Evolutionary conservation across 2,797 vertebrate genomes (phyloP).

Genomic region (Coranthus polyacanthus): DNA sequence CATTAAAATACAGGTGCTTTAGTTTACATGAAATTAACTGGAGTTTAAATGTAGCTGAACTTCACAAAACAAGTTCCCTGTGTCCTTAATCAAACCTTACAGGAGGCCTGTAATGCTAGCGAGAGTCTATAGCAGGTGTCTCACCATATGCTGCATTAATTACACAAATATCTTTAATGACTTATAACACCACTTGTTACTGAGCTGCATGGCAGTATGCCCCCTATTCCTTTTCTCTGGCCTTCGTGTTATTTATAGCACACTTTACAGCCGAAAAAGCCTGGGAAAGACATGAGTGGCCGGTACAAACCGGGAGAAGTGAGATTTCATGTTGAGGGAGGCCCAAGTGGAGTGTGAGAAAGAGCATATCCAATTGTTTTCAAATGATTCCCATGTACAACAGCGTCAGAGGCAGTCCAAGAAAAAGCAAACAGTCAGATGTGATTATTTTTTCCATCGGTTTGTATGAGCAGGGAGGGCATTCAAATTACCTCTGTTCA

Average conservation of each 20-base stretch:
- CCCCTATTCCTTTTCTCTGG: slow-evolving; percentile 31
- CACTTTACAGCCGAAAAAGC: slow-evolving; percentile 46
- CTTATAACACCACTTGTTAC: slow-evolving; percentile 63
- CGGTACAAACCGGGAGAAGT: slow-evolving; percentile 58
- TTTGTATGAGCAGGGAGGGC: slow-evolving; percentile 26
- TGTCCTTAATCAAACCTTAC: slow-evolving; percentile 33
- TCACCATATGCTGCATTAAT: slow-evolving; percentile 78
- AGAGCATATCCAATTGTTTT: slow-evolving; percentile 72
- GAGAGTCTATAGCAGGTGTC: slow-evolving; percentile 73
- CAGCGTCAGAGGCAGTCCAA: slow-evolving; percentile 47
- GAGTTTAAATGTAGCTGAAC: slow-evolving; percentile 28
- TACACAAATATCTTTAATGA: slow-evolving; percentile 74
- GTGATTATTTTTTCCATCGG: slow-evolving; percentile 56
- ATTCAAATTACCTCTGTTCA: slow-evolving; percentile 42
- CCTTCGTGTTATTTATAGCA: slow-evolving; percentile 65
- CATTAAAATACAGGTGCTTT: slow-evolving; percentile 10
- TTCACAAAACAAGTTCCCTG: slow-evolving; percentile 9
- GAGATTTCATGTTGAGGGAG: slow-evolving; percentile 65
- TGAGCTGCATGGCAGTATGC: slow-evolving; percentile 51
- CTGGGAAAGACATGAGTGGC: slow-evolving; percentile 31
- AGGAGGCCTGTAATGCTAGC: too few species aligned
- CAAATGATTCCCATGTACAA: slow-evolving; percentile 72
- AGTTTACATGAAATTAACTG: neutral
- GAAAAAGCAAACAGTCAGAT: slow-evolving; percentile 46
- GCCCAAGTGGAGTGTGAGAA: slow-evolving; percentile 42